phyloP scores from a whole-genome alignment of 37 sponge, comb jelly and placozoan genomes.

The Hormiphora californensis region DNA sequence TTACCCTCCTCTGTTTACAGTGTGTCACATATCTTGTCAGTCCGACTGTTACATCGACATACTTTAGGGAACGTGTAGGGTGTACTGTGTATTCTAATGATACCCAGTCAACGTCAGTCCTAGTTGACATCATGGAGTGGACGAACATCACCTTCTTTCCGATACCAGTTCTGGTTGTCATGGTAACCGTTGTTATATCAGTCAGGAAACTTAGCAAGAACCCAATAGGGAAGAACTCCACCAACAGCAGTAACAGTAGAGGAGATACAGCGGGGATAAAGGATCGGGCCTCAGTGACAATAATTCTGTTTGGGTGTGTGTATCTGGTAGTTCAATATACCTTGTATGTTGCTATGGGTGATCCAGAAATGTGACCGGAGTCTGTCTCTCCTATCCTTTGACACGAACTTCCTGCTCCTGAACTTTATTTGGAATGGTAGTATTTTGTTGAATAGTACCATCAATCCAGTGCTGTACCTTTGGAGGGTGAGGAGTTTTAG shows the following conservation, averaged over 20 bases:
- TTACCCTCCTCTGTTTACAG: background rate
- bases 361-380: too few species aligned
- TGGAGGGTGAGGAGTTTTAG: background rate
- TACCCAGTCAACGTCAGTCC: too few species aligned
- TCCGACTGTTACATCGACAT: too few species aligned
- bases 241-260: too few species aligned
- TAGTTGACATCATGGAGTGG: too few species aligned
- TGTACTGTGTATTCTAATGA: too few species aligned
- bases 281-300: background rate
- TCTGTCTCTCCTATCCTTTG: background rate
- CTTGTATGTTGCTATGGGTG: background rate
- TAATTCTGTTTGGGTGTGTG: background rate
- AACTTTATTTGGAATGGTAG: background rate
- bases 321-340: background rate
- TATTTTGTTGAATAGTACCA: background rate
- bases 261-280: background rate
- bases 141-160: too few species aligned
- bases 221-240: too few species aligned
- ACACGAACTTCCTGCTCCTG: background rate
- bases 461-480: background rate
- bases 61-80: too few species aligned
- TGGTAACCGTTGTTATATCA: too few species aligned
- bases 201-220: too few species aligned
- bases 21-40: background rate
- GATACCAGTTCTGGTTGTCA: too few species aligned